A percentile compares a stretch with the other conserved stretches of the same genome.
Conservation (phyloP, 2,113 vertebrate species). For the Aptenodytes forsteri region DNA sequence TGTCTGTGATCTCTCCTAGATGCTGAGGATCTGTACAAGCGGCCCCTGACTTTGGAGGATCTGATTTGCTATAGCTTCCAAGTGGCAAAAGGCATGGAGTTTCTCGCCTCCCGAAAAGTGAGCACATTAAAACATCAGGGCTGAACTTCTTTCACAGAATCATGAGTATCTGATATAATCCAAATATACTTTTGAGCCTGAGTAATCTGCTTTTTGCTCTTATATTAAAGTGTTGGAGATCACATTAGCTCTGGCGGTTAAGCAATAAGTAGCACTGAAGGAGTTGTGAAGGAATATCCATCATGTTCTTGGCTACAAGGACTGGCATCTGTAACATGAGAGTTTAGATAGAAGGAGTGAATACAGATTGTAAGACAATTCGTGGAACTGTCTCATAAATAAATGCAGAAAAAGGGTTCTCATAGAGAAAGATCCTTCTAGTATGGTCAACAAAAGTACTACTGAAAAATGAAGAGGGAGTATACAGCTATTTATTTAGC, state of each 20-base stretch:
- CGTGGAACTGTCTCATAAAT: background rate
- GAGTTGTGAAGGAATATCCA: background rate
- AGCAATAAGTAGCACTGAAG: background rate
- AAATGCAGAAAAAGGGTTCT: background rate
- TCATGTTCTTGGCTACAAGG: background rate
- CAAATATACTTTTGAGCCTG: background rate
- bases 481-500: background rate
- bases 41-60: constrained; percentile 88
- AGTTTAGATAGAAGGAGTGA: background rate
- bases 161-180: background rate
- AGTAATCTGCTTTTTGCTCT: background rate
- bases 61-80: constrained; percentile 96
- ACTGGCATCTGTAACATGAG: background rate
- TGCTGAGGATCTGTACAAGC: constrained; percentile 89
- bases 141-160: background rate
- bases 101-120: constrained; percentile 93
- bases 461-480: background rate
- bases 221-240: background rate
- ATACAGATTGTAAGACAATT: background rate
- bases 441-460: background rate
- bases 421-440: background rate
- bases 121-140: background rate
- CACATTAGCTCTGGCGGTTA: background rate
- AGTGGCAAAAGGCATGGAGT: constrained; percentile 96
- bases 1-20: constrained; percentile 74